A percentile compares a stretch with the other conserved stretches of the same genome.
Evolutionary conservation across 2,113 vertebrate genomes (phyloP).

Genomic region (Ciconia stormi): DNA sequence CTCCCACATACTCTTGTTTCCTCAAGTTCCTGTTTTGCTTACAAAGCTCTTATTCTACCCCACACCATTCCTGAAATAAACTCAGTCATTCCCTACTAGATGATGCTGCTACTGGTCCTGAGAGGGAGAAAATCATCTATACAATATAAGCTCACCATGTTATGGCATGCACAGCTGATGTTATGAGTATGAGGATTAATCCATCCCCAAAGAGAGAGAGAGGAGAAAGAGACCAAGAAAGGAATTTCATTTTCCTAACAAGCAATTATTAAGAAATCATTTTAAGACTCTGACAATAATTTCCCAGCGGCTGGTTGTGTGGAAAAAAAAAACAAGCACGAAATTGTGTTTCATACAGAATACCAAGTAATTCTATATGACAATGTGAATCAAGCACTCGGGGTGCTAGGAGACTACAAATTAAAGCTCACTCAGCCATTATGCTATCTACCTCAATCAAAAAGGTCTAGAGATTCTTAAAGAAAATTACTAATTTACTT

Average conservation of each 20-base stretch:
- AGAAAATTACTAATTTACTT: background rate
- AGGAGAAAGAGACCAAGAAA: background rate
- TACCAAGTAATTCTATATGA: conserved; percentile 40
- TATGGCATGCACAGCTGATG: background rate
- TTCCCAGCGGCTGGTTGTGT: conserved; percentile 22
- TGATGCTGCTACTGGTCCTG: background rate
- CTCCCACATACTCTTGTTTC: background rate
- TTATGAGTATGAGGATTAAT: background rate
- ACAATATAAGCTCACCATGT: background rate
- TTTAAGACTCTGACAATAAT: conserved; percentile 51
- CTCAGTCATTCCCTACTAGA: background rate
- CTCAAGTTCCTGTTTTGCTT: background rate
- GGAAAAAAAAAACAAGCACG: background rate
- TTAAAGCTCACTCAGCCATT: conserved; percentile 41
- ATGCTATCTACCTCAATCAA: conserved; percentile 38
- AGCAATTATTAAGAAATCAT: conserved; percentile 23
- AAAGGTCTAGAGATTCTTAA: background rate
- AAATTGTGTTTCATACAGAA: conserved; percentile 15
- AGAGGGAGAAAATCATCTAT: background rate
- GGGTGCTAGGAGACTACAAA: conserved; percentile 8
- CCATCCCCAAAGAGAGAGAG: background rate
- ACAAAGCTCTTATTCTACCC: background rate
- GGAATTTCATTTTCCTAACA: conserved; percentile 35
- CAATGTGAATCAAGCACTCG: conserved; percentile 12
- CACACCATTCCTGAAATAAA: background rate